phyloP scores from a whole-genome alignment of 2,888 invertebrate species.

The Yponomeuta sedellus region DNA sequence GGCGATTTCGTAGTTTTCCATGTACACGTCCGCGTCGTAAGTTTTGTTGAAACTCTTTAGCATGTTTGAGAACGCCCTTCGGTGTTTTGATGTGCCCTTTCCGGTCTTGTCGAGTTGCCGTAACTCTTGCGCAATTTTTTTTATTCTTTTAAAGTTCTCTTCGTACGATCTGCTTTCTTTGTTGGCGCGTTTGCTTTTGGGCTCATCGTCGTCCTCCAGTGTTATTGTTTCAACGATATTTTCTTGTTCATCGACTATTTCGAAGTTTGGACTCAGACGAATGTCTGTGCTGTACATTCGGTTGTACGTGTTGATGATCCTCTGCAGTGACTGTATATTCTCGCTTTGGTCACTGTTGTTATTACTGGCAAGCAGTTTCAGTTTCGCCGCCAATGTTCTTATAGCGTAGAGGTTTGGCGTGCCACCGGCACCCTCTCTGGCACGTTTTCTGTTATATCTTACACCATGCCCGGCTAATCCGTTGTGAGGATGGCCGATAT shows the following conservation, averaged over 20 bases:
- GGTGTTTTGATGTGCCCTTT: conserved; percentile 41
- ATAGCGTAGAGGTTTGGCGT: conserved; percentile 39
- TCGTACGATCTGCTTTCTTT: conserved; percentile 30
- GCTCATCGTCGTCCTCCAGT: conserved; percentile 40
- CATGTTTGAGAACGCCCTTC: conserved; percentile 50
- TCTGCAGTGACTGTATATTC: conserved; percentile 37
- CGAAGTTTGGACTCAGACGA: conserved; percentile 37
- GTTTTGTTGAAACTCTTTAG: conserved; percentile 56
- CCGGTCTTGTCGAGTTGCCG: conserved; percentile 40
- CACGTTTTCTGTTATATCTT: conserved; percentile 30
- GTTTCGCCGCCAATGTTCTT: conserved; percentile 34
- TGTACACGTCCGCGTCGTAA: conserved; percentile 50
- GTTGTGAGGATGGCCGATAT: not conserved
- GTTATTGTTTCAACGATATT: conserved; percentile 52
- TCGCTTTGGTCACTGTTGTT: conserved; percentile 27
- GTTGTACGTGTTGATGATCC: conserved; percentile 49
- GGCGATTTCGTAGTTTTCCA: conserved; percentile 45
- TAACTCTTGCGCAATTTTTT: conserved; percentile 41
- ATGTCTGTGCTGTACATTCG: conserved; percentile 41
- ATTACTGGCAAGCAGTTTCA: conserved; percentile 32
- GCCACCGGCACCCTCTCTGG: conserved; percentile 28
- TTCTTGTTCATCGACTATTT: conserved; percentile 37
- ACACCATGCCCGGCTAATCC: not conserved
- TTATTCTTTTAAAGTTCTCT: conserved; percentile 42
- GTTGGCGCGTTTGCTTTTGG: conserved; percentile 37